phyloP scores from a whole-genome alignment of 2,113 vertebrate species.

The Henicopernis longicauda region DNA sequence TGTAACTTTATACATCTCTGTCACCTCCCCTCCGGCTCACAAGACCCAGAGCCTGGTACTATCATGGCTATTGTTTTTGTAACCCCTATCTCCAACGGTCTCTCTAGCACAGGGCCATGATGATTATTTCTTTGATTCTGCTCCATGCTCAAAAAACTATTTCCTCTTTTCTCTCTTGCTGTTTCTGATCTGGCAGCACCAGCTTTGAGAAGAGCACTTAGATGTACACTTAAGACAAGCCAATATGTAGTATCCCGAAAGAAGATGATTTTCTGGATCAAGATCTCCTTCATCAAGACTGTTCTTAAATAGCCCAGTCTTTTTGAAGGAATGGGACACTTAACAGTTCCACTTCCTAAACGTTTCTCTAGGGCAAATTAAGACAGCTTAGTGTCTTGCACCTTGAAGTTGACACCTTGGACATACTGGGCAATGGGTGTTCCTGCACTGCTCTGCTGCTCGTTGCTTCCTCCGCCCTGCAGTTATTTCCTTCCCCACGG shows the following conservation, averaged over 20 bases:
- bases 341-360: not conserved
- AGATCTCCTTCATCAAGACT: not conserved
- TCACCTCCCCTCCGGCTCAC: conserved; percentile 50
- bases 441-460: not conserved
- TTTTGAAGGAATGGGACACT: not conserved
- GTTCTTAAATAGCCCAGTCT: not conserved
- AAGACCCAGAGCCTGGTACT: conserved; percentile 7
- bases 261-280: not conserved
- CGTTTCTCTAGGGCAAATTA: not conserved
- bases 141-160: not conserved
- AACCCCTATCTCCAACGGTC: not conserved
- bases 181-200: not conserved
- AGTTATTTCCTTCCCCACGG: not conserved
- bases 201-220: not conserved
- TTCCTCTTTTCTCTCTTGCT: not conserved
- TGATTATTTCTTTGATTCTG: not conserved
- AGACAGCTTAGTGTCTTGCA: not conserved
- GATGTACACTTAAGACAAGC: not conserved
- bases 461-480: not conserved
- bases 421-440: not conserved
- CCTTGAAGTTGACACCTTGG: not conserved
- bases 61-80: not conserved
- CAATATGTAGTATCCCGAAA: not conserved
- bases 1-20: conserved; percentile 45
- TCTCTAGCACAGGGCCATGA: not conserved